Evolutionary conservation across 2,113 vertebrate species (phyloP), one percentile per base, ranked within the genome.

Genomic region (Cheilinus undulatus): DNA sequence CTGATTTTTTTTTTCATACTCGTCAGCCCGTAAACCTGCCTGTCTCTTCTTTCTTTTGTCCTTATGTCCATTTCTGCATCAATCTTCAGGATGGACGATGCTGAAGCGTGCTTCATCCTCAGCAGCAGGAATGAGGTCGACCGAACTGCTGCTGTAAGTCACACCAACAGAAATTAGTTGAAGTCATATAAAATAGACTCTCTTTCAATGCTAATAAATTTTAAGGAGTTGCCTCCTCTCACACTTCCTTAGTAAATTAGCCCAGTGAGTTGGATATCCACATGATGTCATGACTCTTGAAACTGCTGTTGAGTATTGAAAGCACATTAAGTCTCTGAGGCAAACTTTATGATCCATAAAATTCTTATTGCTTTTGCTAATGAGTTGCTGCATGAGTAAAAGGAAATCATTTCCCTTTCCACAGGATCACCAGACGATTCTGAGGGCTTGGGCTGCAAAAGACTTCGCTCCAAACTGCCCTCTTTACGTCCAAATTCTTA

Each of bases 391-490:
- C 3, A 20, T 30, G 15, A 68, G 48, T 68, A 3, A 54, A 64
- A 51, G 10, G 7, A 17, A 64, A 8, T 1, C 0, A 24, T 58
- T 45, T 61, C 26, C 42, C 10, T 5, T 52, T 26, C 46, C n/a
- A 3, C 78, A 94, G 98, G 98, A 99, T 85, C 98, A 99, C 83
- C 98, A 99, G 91, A 92, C 98, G 30, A 99, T 99, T 91, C 83
- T 99, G 84, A 96, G 98, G 90, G 97, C 98, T 0, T 99, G 98
- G 98, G 98, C 98, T 71, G 96, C 98, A 9, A 99, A 99, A 90
- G 98, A 99, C 83, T 99, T 99, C 86, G 98, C 98, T 77, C 98
- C 98, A 51, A 99, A 97, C 60, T 99, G 98, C 60, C 98, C 98
- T 46, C 93, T 99, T 32, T 99, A 99, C 49, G 98, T 99, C 22